Conservation (phyloP, 2,888 invertebrate genomes). For the Hyppa rectilinea region DNA sequence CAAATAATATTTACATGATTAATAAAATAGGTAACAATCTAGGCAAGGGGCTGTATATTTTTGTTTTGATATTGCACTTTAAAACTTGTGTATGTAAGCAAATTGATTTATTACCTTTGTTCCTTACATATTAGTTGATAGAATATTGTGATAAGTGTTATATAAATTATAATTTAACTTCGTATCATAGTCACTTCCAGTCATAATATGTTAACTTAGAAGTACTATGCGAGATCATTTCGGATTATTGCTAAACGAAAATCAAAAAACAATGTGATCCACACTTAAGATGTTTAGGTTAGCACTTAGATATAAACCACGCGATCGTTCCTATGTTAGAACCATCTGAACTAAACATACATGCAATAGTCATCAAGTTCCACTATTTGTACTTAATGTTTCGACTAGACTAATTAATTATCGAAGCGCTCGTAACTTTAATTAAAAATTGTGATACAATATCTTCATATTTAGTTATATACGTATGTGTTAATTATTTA, state of each 20-base stretch:
- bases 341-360: slow-evolving; percentile 77
- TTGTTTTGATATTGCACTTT: slow-evolving; percentile 70
- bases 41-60: slow-evolving; percentile 77
- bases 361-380: slow-evolving; percentile 82
- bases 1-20: slow-evolving; percentile 65
- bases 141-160: slow-evolving; percentile 88
- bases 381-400: slow-evolving; percentile 87
- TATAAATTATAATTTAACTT: slow-evolving; percentile 84
- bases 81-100: slow-evolving; percentile 70
- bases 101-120: slow-evolving; percentile 78
- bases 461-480: slow-evolving; percentile 76
- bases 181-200: slow-evolving; percentile 90
- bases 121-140: slow-evolving; percentile 83
- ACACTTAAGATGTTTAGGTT: slow-evolving; percentile 79
- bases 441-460: slow-evolving; percentile 87
- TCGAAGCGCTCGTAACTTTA: slow-evolving; percentile 78
- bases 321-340: slow-evolving; percentile 86
- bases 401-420: slow-evolving; percentile 75
- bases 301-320: slow-evolving; percentile 78
- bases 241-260: slow-evolving; percentile 78
- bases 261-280: slow-evolving; percentile 83
- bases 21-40: slow-evolving; percentile 63
- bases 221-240: slow-evolving; percentile 81
- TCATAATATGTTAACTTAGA: slow-evolving; percentile 90
- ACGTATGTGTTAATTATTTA: slow-evolving; percentile 71